phyloP scores from a whole-genome alignment of 2,113 vertebrate genomes.

The Columbina picui region DNA sequence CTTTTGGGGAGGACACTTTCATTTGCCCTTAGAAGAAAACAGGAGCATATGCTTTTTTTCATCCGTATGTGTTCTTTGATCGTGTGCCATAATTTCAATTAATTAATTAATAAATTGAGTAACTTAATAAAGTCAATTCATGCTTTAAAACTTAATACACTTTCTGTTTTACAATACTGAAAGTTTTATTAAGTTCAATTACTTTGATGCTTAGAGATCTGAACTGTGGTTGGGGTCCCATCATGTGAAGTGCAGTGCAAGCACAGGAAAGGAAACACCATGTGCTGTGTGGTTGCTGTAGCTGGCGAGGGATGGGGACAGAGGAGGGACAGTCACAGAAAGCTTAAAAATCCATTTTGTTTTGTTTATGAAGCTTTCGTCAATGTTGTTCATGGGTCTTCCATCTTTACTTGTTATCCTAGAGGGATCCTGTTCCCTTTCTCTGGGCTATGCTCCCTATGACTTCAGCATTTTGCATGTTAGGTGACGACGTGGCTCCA shows the following conservation, averaged over 20 bases:
- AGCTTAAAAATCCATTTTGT: not conserved
- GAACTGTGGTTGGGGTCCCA: not conserved
- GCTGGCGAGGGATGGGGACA: not conserved
- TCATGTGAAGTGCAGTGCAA: not conserved
- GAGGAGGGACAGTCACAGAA: not conserved
- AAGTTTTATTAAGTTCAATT: not conserved
- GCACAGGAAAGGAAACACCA: not conserved
- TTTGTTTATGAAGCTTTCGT: not conserved
- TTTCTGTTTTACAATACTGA: not conserved
- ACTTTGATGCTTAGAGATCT: not conserved
- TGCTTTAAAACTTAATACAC: not conserved
- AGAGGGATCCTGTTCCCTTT: not conserved
- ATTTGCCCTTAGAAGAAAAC: not conserved
- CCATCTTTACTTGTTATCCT: not conserved
- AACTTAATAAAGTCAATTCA: not conserved
- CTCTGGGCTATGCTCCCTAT: not conserved
- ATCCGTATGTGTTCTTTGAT: not conserved
- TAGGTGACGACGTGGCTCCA: not conserved
- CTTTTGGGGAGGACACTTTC: not conserved
- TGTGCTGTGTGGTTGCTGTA: not conserved
- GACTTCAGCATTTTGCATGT: not conserved
- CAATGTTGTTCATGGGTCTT: not conserved
- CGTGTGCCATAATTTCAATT: not conserved
- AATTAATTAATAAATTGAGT: not conserved
- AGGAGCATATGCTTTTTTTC: not conserved